Base-by-base conservation (phyloP, 1,140 invertebrate genomes). In the Sarcophaga peregrina region DNA sequence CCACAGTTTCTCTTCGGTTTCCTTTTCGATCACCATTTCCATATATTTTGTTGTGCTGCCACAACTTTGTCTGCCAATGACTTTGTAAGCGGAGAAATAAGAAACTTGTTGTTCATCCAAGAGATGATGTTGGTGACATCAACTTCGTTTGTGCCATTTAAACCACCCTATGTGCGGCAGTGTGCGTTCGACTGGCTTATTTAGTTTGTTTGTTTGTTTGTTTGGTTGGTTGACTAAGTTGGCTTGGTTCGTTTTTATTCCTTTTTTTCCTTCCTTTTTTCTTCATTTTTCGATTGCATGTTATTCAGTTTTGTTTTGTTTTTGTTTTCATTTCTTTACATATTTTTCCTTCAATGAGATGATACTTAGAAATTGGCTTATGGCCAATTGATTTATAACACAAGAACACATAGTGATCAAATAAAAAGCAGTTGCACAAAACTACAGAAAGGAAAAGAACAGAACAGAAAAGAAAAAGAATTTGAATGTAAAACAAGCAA, bases 311-410 rank as follows among this genome's bases (percentile, higher is more conserved):
- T n/a, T n/a, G n/a, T 37, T 37, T 37, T 37, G 25, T 37, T 37
- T 37, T 37, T 37, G 25, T 37, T 37, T 37, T 37, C 4, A 2
- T 37, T 37, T 37, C 25, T 37, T 37, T 37, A 37, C 25, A 37
- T 37, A 37, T 37, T 37, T 37, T 37, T 37, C 25, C 25, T 37
- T 20, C 62, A 68, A 68, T 20, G 62, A 68, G 62, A 68, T 25
- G 17, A n/a, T 76, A 76, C 45, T 76, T 76, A 76, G 74, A 76
- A 76, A 76, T 76, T 76, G 74, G 74, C 74, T 76, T 76, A 76
- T 76, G 74, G 74, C 74, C 74, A 76, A 76, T 76, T 76, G 74
- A 76, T 76, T 76, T 76, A 76, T 76, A 76, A 76, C 74, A 47
- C n/a, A 17, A 76, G 74, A 76, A 76, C 11, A 47, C 74, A 17